A percentile compares a stretch with the other conserved stretches of the same genome.
These are phyloP conservation scores for Cheilosia vernalis DNA, from an alignment of 2,888 invertebrate species.

Conservation along the genomic window DNA sequence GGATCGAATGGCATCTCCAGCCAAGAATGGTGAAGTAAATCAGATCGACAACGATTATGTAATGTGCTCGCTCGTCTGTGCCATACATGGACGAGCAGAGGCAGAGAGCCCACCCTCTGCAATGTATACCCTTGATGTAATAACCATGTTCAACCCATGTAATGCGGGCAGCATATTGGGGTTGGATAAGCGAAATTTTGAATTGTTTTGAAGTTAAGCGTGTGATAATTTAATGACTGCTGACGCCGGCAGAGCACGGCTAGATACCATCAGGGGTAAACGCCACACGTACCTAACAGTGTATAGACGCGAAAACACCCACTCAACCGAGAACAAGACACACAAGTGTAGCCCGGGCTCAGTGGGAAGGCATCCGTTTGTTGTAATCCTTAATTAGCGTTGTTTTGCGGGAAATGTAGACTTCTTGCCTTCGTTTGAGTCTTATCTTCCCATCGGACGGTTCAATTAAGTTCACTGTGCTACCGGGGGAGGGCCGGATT, in stretches of 20 bases:
- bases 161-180: constrained; percentile 79
- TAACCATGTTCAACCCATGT: constrained; percentile 82
- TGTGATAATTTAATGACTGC: constrained; percentile 83
- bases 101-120: constrained; percentile 76
- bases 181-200: constrained; percentile 76
- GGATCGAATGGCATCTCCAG: constrained; percentile 74
- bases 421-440: constrained; percentile 1
- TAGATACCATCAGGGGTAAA: constrained; percentile 52
- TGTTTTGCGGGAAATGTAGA: constrained; percentile 60
- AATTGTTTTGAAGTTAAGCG: constrained; percentile 83
- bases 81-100: constrained; percentile 61
- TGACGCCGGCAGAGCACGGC: constrained; percentile 78
- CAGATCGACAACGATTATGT: constrained; percentile 70
- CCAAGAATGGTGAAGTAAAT: constrained; percentile 71
- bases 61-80: constrained; percentile 63
- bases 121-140: constrained; percentile 80
- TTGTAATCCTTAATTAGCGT: constrained; percentile 67
- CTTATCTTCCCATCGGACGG: constrained; percentile 25
- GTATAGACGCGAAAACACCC: constrained; percentile 34
- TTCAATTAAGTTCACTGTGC: constrained; percentile 31
- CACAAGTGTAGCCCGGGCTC: constrained; percentile 52
- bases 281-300: constrained; percentile 38
- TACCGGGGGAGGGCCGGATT: neutral
- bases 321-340: constrained; percentile 60
- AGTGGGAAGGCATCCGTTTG: constrained; percentile 42